These are phyloP conservation scores for Drosophila dives DNA, from an alignment of 2,888 invertebrate species.

Conservation along the genomic window DNA sequence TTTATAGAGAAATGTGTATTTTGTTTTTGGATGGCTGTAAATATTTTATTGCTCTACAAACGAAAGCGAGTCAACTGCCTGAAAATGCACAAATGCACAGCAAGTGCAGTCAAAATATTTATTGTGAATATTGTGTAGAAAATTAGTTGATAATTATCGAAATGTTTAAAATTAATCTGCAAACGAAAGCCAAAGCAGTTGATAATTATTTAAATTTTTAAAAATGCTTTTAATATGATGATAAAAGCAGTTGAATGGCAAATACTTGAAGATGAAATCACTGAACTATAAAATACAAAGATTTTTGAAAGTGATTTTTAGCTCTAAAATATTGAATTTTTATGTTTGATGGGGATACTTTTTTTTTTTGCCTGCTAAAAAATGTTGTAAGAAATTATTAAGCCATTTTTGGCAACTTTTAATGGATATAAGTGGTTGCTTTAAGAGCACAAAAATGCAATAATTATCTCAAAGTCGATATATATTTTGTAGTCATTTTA, in stretches of 20 bases:
- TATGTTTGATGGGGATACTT: too few relatives aligned
- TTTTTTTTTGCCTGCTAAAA: too few relatives aligned
- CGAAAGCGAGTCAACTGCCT: neutral
- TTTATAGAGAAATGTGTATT: neutral
- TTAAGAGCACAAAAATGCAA: neutral
- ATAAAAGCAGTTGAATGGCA: too few relatives aligned
- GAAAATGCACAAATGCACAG: neutral
- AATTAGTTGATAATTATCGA: neutral
- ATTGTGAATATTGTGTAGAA: neutral
- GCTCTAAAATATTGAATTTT: neutral
- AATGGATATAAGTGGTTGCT: too few relatives aligned
- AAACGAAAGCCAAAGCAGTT: neutral
- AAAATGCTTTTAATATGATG: neutral
- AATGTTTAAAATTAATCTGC: neutral
- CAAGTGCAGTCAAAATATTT: neutral
- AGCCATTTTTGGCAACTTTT: neutral
- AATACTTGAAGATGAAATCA: neutral
- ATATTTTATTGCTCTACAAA: neutral
- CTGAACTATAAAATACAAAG: neutral
- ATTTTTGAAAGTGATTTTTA: neutral
- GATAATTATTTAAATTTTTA: neutral
- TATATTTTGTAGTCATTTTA: neutral
- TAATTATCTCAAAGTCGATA: neutral
- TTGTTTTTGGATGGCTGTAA: neutral
- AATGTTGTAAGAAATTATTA: too few relatives aligned